Base-by-base conservation (phyloP, 1,140 invertebrate genomes). In the Halictus rubicundus region DNA sequence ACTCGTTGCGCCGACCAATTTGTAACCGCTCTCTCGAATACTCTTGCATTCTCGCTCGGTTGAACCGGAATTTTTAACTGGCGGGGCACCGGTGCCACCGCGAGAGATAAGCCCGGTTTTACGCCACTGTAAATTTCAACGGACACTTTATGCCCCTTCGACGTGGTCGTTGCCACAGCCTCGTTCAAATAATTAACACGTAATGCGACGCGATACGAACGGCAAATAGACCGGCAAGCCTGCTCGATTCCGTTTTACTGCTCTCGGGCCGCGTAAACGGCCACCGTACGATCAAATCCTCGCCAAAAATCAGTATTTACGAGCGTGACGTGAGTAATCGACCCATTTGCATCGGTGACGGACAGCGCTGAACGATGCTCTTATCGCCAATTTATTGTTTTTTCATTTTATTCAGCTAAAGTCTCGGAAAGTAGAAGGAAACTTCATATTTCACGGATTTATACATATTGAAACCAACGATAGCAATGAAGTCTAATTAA, bases 101-200 rank as follows among this genome's bases (percentile, higher is more conserved):
- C 54, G n/a, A 57, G 5, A 54, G 19, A 57, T 57, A 57, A 52
- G 19, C 49, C 52, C 21, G 21, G 54, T 5, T 57, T 57, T 21
- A n/a, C 21, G 54, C 54, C 19, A 57, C 54, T n/a, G 54, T 57
- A 57, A 57, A 57, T 57, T 57, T 57, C 19, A n/a, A 4, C n/a
- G 21, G 54, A 57, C 21, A 57, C 54, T 57, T n/a, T n/a, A 57
- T n/a, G 54, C 54, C 21, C 19, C 21, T 57, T 57, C 54, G 54
- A 19, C 19, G 54, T n/a, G 54, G 21, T 9, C 54, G 54, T 57
- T 57, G 54, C 19, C 54, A n/a, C 59, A 37, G 60, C 25, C 60
- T 63, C 60, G 60, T 57, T 57, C 54, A 9, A 57, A 57, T 57
- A 57, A 57, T 57, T 57, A 57, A 57, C 54, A 57, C 54, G 54